Base-by-base conservation (phyloP, 1,140 invertebrate genomes). In the Zaprionus inermis region DNA sequence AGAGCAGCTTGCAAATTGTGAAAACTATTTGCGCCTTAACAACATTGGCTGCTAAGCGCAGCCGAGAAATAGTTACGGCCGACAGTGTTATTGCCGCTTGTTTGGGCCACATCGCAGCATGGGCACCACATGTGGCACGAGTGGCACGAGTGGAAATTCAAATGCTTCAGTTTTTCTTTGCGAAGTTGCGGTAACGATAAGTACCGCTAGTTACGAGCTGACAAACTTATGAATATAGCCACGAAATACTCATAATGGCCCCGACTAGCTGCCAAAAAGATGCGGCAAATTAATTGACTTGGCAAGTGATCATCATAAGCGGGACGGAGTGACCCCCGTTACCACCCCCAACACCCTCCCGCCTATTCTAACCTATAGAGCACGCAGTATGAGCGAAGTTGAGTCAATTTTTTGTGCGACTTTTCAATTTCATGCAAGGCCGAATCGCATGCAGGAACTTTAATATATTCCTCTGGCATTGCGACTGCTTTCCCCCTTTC, bases 31-130 rank as follows among this genome's bases (percentile, higher is more conserved):
- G 78, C 66, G 75, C 81, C 85, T 86, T 81, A 85, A 86, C 82
- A 81, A 70, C 83, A 86, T 86, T 86, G 83, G 83, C 84, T 86
- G 83, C 82, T 86, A 88, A 88, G 83, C 76, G 79, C 76, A 82
- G 82, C 78, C 77, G 66, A 74, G 44, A 65, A 61, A 86, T 83
- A 83, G 79, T 86, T 86, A 88, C 88, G 72, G 79, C 18, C 18
- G n/a, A n/a, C 10, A 49, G 10, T 22, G 88, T 88, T 86, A 78
- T 88, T 81, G 73, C 68, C 68, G 68, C 61, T 76, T 76, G 38
- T 56, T 59, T 61, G 51, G 61, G 75, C 49, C 67, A 65, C 34
- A 72, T 30, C 49, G 34, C 14, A 2, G 24, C 3, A 1, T 4
- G 5, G 36, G 36, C 68, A 71, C 65, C 55, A 51, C 38, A 34